A percentile compares a stretch with the other conserved stretches of the same genome.
These are phyloP conservation scores for Tiphia femorata DNA, from an alignment of 2,888 invertebrate genomes.

Conservation along the genomic window DNA sequence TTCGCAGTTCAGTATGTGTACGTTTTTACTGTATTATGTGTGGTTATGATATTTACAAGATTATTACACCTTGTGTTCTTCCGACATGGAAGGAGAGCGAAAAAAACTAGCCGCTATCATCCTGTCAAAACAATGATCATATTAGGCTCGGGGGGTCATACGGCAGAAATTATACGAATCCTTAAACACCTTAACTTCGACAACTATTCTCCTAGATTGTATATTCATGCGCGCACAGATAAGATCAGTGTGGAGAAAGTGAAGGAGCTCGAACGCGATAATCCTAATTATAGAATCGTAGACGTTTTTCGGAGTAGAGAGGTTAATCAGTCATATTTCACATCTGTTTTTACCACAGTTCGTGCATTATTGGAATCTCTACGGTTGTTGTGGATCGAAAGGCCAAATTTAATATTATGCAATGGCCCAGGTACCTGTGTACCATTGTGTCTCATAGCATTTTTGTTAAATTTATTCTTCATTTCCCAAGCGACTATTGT, in stretches of 20 bases:
- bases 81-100: constrained; percentile 22
- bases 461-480: constrained; percentile 79
- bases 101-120: background rate
- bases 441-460: constrained; percentile 86
- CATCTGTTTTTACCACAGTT: constrained; percentile 84
- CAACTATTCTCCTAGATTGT: constrained; percentile 81
- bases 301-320: constrained; percentile 87
- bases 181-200: constrained; percentile 74
- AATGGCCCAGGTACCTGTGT: constrained; percentile 98
- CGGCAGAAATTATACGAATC: constrained; percentile 91
- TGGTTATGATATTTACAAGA: constrained; percentile 27
- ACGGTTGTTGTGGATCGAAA: constrained; percentile 77
- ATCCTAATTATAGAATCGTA: constrained; percentile 70
- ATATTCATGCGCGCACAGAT: constrained; percentile 85
- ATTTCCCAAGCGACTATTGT: constrained; percentile 81
- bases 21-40: constrained; percentile 11
- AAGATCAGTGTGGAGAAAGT: constrained; percentile 81
- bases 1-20: constrained; percentile 9
- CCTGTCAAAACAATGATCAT: constrained; percentile 73
- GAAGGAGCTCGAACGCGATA: constrained; percentile 68
- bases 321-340: constrained; percentile 88
- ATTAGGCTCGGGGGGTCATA: constrained; percentile 91
- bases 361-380: constrained; percentile 78
- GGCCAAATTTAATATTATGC: constrained; percentile 87
- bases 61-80: constrained; percentile 45